phyloP scores from a whole-genome alignment of 2,113 vertebrate genomes.

The Oryctolagus cuniculus region mOryCun1.1 NC_091434.1:81659001-81659500 shows the following conservation, averaged over 20 bases:
- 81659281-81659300: too few species aligned
- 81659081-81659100: neutral
- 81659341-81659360: neutral
- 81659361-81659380: neutral
- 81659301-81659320: too few species aligned
- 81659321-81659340: too few species aligned
- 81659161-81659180: too few species aligned
- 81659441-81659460: neutral
- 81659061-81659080: neutral
- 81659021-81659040: neutral
- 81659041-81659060: neutral
- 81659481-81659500: neutral
- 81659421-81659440: neutral
- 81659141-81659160: too few species aligned
- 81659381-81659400: neutral
- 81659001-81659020: neutral
- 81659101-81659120: too few species aligned
- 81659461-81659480: neutral
- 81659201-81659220: too few species aligned
- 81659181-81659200: too few species aligned
- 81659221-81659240: too few species aligned
- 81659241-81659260: too few species aligned
- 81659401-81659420: slow-evolving; percentile 41
- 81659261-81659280: too few species aligned
- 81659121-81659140: too few species aligned